Conservation (phyloP, 2,888 invertebrate species). For the Synanthedon tipuliformis region DNA sequence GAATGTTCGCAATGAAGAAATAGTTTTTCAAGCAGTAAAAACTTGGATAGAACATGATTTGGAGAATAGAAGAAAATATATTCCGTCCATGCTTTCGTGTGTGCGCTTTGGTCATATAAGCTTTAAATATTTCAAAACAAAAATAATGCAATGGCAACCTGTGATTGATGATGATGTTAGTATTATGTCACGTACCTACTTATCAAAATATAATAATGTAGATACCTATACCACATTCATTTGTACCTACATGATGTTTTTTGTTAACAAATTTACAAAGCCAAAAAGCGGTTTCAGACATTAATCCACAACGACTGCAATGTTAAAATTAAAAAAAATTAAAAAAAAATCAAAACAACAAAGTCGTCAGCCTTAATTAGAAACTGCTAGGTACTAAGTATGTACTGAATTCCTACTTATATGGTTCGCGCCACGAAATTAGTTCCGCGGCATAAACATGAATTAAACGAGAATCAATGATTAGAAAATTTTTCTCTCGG, state of each 20-base stretch:
- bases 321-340: too few species aligned
- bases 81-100: constrained; percentile 73
- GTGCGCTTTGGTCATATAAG: constrained; percentile 76
- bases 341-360: too few species aligned
- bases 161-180: constrained; percentile 62
- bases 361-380: too few species aligned
- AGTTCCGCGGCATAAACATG: too few species aligned
- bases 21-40: constrained; percentile 79
- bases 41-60: constrained; percentile 76
- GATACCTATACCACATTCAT: background rate
- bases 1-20: constrained; percentile 78
- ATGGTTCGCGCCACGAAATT: too few species aligned
- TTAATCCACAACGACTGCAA: too few species aligned
- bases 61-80: constrained; percentile 59
- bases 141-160: constrained; percentile 67
- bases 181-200: background rate
- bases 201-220: background rate
- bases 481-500: too few species aligned
- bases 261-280: background rate
- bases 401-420: too few species aligned
- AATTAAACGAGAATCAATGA: too few species aligned
- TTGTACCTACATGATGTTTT: background rate
- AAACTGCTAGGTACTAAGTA: too few species aligned
- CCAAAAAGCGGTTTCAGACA: background rate
- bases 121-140: constrained; percentile 67